Evolutionary conservation across 2,888 invertebrate species (phyloP).

Genomic region (Eupithecia dodoneata): DNA sequence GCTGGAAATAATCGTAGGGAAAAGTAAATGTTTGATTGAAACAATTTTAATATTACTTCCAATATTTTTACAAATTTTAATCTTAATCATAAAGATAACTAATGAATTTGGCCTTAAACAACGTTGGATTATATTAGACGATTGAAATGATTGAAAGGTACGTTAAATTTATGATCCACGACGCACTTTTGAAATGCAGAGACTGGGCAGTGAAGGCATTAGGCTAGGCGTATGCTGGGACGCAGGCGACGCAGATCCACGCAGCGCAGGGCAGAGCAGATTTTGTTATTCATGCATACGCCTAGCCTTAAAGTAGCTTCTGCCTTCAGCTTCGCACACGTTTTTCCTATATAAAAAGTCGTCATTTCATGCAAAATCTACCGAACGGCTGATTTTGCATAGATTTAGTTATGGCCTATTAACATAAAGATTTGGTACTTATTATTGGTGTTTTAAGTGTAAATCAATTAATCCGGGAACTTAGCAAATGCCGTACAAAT

Average conservation of each 20-base stretch:
- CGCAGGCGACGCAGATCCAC: too few relatives aligned
- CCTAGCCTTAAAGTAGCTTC: not conserved
- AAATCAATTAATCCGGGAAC: too few relatives aligned
- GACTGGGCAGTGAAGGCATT: not conserved
- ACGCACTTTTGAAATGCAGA: not conserved
- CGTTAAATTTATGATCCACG: not conserved
- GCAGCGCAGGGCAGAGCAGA: too few relatives aligned
- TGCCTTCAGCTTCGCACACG: not conserved
- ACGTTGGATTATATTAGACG: not conserved
- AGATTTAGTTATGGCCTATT: too few relatives aligned
- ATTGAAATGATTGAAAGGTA: not conserved
- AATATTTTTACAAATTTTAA: not conserved
- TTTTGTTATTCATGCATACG: too few relatives aligned
- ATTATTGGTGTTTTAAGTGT: too few relatives aligned
- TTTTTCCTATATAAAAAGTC: not conserved
- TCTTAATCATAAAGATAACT: not conserved
- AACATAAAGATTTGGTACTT: too few relatives aligned
- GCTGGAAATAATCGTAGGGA: slow-evolving; percentile 20
- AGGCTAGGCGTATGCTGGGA: too few relatives aligned
- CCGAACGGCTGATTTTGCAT: too few relatives aligned
- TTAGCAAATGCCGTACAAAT: too few relatives aligned
- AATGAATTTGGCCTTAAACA: not conserved
- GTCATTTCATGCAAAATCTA: too few relatives aligned
- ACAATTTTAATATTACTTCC: not conserved
- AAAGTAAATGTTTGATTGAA: slow-evolving; percentile 3